Conservation (phyloP, 2,113 vertebrate species). For the Scophthalmus maximus region DNA sequence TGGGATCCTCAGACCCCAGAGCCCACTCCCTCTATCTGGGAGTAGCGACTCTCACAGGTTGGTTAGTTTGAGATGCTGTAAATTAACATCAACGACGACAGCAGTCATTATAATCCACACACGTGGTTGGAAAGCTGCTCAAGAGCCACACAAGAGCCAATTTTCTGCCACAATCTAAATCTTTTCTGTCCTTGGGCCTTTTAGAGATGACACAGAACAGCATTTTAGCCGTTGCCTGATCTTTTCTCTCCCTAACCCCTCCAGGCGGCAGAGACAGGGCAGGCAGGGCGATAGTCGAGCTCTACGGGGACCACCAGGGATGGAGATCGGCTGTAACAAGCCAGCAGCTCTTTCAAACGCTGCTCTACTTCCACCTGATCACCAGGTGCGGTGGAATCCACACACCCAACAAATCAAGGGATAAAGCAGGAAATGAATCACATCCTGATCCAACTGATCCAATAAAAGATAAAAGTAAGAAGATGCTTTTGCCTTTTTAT, state of each 20-base stretch:
- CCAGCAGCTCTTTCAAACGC: conserved; percentile 81
- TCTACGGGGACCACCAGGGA: conserved; percentile 81
- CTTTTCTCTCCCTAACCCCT: background rate
- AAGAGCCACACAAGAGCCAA: background rate
- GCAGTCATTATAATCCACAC: too few species aligned
- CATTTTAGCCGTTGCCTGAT: background rate
- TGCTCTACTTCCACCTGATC: conserved; percentile 87
- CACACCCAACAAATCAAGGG: background rate
- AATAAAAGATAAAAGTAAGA: too few species aligned
- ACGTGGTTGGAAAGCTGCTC: background rate
- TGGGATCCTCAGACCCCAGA: conserved; percentile 78
- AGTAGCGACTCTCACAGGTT: conserved; percentile 89
- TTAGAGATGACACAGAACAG: too few species aligned
- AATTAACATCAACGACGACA: background rate
- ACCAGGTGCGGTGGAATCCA: conserved; percentile 82
- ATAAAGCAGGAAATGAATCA: background rate
- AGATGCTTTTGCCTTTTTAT: too few species aligned
- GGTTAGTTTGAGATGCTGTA: background rate
- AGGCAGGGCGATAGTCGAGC: conserved; percentile 87
- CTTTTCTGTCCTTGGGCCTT: too few species aligned
- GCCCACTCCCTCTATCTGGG: conserved; percentile 82
- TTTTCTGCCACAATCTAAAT: too few species aligned
- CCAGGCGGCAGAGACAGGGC: conserved; percentile 89
- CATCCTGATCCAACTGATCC: too few species aligned
- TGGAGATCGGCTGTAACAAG: conserved; percentile 84